Conservation (phyloP, 2,888 invertebrate genomes). For the Synergus gifuensis region DNA sequence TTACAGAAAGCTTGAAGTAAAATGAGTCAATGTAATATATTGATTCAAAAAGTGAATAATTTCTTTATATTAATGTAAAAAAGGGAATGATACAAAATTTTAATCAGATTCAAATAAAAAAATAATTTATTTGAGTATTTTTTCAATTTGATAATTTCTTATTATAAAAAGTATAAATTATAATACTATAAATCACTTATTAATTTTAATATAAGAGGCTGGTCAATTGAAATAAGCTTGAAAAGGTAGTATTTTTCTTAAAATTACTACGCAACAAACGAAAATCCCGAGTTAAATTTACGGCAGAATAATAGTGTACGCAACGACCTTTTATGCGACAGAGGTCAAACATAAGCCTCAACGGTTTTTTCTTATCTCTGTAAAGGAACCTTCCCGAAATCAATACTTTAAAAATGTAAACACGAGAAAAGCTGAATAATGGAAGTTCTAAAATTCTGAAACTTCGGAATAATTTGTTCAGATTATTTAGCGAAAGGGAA, state of each 20-base stretch:
- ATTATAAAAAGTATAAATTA: not conserved
- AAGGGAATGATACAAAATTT: not conserved
- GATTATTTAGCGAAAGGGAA: not conserved
- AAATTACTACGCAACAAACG: not conserved
- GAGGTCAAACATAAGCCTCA: no score
- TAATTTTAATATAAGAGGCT: not conserved
- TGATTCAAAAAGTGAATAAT: not conserved
- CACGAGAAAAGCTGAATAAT: not conserved
- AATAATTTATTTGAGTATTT: not conserved
- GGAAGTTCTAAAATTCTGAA: not conserved
- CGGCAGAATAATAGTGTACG: no score
- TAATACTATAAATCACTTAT: not conserved
- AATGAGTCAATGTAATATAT: no score
- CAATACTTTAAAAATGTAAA: not conserved
- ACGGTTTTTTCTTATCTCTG: no score
- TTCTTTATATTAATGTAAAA: not conserved
- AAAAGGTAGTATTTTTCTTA: not conserved
- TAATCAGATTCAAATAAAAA: not conserved
- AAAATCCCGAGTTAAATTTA: no score
- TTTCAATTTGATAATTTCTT: not conserved
- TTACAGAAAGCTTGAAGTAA: no score
- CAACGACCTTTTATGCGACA: no score
- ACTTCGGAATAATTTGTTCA: not conserved
- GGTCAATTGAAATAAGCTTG: not conserved
- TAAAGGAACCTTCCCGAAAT: not conserved